Evolutionary conservation across 2,797 vertebrate genomes (phyloP).

Genomic region (Diglossa cyanea): DNA sequence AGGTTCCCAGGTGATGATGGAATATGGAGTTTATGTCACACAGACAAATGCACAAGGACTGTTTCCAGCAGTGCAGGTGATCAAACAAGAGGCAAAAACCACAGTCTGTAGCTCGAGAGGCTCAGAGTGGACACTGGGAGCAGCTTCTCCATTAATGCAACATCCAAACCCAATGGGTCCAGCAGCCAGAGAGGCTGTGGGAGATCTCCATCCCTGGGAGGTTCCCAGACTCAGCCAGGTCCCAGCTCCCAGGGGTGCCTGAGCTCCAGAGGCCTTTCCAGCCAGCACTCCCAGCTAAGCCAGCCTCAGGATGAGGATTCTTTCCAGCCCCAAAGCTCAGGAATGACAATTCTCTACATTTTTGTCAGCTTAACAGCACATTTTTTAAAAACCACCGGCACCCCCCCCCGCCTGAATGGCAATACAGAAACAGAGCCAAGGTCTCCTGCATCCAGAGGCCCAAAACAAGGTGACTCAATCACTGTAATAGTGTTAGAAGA

Average conservation of each 20-base stretch:
- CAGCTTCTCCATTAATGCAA: background rate
- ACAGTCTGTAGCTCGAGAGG: background rate
- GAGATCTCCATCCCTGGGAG: background rate
- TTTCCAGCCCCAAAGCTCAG: background rate
- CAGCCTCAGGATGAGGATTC: background rate
- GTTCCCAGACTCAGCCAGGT: background rate
- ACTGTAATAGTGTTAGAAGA: background rate
- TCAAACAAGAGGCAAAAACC: background rate
- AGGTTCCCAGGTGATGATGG: background rate
- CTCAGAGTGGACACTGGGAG: background rate
- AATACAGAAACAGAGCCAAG: background rate
- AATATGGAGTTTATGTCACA: background rate
- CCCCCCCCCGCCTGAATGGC: background rate
- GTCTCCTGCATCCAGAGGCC: background rate
- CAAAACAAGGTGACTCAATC: conserved; percentile 34
- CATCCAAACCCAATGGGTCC: background rate
- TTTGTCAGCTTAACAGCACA: background rate
- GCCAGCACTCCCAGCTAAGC: background rate
- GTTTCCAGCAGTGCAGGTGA: background rate
- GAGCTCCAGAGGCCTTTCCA: background rate
- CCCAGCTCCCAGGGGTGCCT: background rate
- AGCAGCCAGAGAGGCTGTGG: background rate
- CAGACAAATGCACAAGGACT: background rate
- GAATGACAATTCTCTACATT: background rate
- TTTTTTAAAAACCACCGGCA: background rate